Evolutionary conservation across 1,140 invertebrate genomes (phyloP), one percentile per base, ranked within the genome.

Genomic region (Heliconius nattereri): DNA sequence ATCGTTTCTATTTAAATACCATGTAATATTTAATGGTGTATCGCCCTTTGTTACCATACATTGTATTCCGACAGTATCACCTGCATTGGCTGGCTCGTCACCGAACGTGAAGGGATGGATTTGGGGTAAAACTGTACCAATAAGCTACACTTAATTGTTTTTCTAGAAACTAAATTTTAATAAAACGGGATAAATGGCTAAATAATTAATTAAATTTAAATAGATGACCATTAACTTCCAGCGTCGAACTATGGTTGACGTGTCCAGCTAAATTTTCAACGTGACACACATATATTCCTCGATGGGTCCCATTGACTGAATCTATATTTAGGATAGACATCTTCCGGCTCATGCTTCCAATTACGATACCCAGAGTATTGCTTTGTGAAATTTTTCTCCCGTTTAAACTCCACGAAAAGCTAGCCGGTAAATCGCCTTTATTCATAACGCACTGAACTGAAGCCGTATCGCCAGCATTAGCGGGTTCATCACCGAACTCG

Each of bases 381-480:
- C 84, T 85, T 83, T 83, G 89, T 49, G 79, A 71, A 71, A 95
- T 85, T 71, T 84, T 90, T 80, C 92, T 94, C 86, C 95, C 96
- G 84, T 97, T 96, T 85, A 97, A 97, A 73, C 96, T 95, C 97
- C 98, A 98, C 57, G 95, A 94, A 82, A 98, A 97, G 75, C 96
- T 96, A 74, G 98, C 95, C 1, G 98, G 98, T 78, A 96, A 95
- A 90, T 98, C 98, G 49, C 98, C 98, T 91, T 98, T 98, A 83
- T 96, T 96, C 8, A 98, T 96, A n/a, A 97, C 96, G 93, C 98
- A 99, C 19, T 96, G 96, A 54, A 97, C 95, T 19, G 96, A 96
- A 19, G 96, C 96, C 89, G 95, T 96, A 83, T 97, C 96, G 73
- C 96, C 96, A 70, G 96, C 96, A 86, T 97, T 97, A 49, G 97